Conservation (phyloP, 2,113 vertebrate genomes). For the Numenius arquata region DNA sequence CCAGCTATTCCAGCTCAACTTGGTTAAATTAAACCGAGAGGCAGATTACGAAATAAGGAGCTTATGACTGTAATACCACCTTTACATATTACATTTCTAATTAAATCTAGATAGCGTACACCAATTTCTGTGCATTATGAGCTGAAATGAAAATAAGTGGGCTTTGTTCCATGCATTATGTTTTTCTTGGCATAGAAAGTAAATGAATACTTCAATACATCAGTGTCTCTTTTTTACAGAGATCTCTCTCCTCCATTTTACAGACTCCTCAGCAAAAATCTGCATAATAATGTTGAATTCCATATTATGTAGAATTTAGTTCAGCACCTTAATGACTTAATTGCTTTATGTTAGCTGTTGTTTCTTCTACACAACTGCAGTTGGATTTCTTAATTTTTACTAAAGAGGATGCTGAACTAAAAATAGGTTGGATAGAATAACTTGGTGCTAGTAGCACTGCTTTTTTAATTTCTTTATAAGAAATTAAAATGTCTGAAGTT, state of each 20-base stretch:
- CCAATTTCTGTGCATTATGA: neutral
- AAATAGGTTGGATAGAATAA: neutral
- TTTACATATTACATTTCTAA: conserved; percentile 43
- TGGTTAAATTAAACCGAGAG: conserved; percentile 12
- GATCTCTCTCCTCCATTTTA: neutral
- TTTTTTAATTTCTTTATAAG: neutral
- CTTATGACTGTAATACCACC: conserved; percentile 35
- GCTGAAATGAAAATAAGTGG: neutral
- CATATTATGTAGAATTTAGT: neutral
- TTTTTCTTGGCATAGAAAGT: neutral
- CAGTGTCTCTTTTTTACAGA: neutral
- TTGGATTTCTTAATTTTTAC: neutral
- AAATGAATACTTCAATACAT: neutral
- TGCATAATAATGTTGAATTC: neutral
- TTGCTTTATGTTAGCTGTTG: neutral
- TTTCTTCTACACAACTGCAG: neutral
- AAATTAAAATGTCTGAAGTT: neutral
- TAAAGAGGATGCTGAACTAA: neutral
- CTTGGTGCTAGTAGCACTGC: neutral
- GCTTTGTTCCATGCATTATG: neutral
- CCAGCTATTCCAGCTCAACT: conserved; percentile 13
- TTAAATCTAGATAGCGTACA: conserved; percentile 30
- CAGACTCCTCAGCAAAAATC: neutral
- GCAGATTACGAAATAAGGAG: conserved; percentile 50
- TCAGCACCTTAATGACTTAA: neutral